Evolutionary conservation across 2,113 vertebrate species (phyloP), one percentile per base, ranked within the genome.

Genomic region (Cebus imitator): DNA sequence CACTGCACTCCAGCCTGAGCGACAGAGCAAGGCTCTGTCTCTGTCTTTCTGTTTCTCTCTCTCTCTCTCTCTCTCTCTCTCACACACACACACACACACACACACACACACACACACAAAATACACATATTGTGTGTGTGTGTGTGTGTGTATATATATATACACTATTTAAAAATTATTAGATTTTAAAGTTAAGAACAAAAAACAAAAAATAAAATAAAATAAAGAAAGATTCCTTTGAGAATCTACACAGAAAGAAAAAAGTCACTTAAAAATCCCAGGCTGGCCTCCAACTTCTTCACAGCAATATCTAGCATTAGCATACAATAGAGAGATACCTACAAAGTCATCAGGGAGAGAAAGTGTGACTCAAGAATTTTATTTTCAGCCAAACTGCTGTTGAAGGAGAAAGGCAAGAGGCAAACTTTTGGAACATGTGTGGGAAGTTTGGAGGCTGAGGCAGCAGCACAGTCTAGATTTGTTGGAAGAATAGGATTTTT

Each of bases 321-420:
- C 76, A 78, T 27, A 82, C 32, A 91, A 73, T 7, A 72, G 73
- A 94, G 8, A 37, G 73, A 73, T 64, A 92, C 89, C 85, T 87
- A 81, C 91, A 57, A 64, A 32, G 20, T 66, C 68, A 52, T 76
- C 92, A 64, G 75, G 89, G 68, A 58, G 37, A 89, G 58, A 52
- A 82, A 45, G 70, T 61, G 30, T 95, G 95, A 93, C 86, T 93
- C 87, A 83, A 92, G 73, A 72, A 50, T 57, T 93, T 96, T 81
- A 96, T 97, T 95, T 93, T 93, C 72, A 95, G 96, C 66, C 88
- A 30, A 93, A 85, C 37, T 66, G 55, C 57, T 90, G 45, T 75
- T 91, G 43, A 10, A 90, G 40, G 66, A 73, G 72, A 94, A 90
- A 97, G 70, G 73, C 79, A 94, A 73, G 94, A 96, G 90, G n/a